phyloP scores from a whole-genome alignment of 2,797 vertebrate species.

The Hyperoplus lanceolatus region DNA sequence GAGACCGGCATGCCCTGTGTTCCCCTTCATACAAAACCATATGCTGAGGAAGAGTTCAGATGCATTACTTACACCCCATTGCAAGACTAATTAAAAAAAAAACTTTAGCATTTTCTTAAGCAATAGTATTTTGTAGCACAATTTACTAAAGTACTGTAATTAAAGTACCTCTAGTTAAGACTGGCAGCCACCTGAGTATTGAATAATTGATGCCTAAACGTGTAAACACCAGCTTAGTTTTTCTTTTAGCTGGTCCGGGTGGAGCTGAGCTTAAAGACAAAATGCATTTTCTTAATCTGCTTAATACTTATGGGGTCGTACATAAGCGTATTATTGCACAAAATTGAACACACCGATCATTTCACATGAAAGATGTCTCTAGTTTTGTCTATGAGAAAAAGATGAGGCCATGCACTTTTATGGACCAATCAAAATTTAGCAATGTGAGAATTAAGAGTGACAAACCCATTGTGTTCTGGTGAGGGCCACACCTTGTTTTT shows the following conservation, averaged over 20 bases:
- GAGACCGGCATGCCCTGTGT: background rate
- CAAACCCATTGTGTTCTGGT: background rate
- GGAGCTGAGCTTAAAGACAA: slow-evolving; percentile 50
- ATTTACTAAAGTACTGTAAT: slow-evolving; percentile 6
- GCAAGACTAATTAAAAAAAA: background rate
- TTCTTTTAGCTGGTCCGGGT: slow-evolving; percentile 37
- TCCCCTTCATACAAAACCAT: slow-evolving; percentile 18
- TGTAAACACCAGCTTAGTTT: slow-evolving; percentile 46
- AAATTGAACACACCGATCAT: background rate
- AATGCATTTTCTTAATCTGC: slow-evolving; percentile 42
- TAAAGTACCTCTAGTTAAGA: slow-evolving; percentile 22
- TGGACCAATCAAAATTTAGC: background rate
- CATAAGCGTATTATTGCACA: slow-evolving; percentile 1
- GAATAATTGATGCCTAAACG: slow-evolving; percentile 36
- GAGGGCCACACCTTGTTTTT: background rate
- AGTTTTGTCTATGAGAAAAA: background rate
- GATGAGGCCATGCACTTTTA: background rate
- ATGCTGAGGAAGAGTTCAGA: background rate
- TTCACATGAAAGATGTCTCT: background rate
- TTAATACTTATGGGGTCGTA: slow-evolving; percentile 14
- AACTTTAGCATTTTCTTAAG: background rate
- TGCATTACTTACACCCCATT: slow-evolving; percentile 4
- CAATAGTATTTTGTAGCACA: slow-evolving; percentile 1
- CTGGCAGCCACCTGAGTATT: slow-evolving; percentile 23
- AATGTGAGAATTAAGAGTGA: background rate